Conservation (phyloP, 2,113 vertebrate species). For the Sphyrna mokarran region DNA sequence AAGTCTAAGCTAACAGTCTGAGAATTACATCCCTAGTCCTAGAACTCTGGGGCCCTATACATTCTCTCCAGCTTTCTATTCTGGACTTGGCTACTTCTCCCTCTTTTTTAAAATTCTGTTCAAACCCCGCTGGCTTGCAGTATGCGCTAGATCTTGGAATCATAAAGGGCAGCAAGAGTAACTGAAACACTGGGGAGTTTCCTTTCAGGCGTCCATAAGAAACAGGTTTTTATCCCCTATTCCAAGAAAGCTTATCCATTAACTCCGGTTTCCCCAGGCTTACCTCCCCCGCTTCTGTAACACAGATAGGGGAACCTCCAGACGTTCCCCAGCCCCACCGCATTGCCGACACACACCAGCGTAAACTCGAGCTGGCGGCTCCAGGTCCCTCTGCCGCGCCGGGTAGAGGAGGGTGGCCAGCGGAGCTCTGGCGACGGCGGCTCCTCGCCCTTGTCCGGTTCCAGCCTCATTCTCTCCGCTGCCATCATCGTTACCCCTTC, state of each 20-base stretch:
- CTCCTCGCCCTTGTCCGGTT: slow-evolving; percentile 16
- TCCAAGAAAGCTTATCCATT: neutral
- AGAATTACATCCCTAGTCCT: neutral
- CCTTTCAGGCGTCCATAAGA: neutral
- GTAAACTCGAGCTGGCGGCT: slow-evolving; percentile 58
- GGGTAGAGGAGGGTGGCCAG: neutral
- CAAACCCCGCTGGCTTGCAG: neutral
- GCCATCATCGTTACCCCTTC: neutral
- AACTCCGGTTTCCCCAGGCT: neutral
- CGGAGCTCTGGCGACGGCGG: neutral
- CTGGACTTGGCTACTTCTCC: neutral
- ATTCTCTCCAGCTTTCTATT: neutral
- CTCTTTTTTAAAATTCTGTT: neutral
- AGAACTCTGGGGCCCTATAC: neutral
- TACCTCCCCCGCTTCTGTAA: slow-evolving; percentile 63
- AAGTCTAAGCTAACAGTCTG: neutral
- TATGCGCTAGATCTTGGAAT: neutral
- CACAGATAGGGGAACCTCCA: slow-evolving; percentile 66
- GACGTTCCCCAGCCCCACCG: slow-evolving; percentile 63
- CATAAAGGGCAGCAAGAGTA: no score
- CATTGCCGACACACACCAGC: slow-evolving; percentile 56
- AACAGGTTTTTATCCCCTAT: neutral
- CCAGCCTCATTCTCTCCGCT: neutral
- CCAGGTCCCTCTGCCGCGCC: slow-evolving; percentile 51
- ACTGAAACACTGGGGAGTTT: no score